Conservation (phyloP, 2,797 vertebrate species). For the Pogonophryne albipinna region DNA sequence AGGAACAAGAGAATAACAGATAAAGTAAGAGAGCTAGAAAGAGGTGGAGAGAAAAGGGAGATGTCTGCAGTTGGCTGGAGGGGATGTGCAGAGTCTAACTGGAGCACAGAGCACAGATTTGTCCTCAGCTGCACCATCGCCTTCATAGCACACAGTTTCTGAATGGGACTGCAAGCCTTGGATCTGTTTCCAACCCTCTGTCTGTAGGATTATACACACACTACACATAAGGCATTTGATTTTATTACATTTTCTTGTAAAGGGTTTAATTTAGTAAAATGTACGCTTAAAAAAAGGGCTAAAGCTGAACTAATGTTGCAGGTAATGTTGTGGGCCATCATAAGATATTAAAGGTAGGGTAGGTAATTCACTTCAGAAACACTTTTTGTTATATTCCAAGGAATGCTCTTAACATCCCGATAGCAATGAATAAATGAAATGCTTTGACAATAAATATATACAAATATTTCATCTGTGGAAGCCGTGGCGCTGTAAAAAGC, state of each 20-base stretch:
- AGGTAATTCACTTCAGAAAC: too few species aligned
- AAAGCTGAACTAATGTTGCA: background rate
- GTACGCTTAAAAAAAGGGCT: background rate
- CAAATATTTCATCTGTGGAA: too few species aligned
- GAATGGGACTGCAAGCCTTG: slow-evolving; percentile 8
- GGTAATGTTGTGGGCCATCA: too few species aligned
- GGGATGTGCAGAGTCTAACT: slow-evolving; percentile 54
- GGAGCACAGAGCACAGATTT: slow-evolving; percentile 46
- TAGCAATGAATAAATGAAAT: too few species aligned
- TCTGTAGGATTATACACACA: background rate
- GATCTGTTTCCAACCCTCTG: background rate
- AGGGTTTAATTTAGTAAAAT: background rate
- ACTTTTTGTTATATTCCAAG: too few species aligned
- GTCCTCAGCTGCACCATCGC: slow-evolving; percentile 54
- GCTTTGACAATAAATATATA: too few species aligned
- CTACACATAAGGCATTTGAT: background rate
- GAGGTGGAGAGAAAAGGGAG: background rate
- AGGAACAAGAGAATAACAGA: background rate
- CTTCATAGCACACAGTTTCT: slow-evolving; percentile 20
- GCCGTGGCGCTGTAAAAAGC: too few species aligned
- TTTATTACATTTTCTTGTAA: slow-evolving; percentile 7
- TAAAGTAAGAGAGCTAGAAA: background rate
- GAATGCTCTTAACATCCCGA: too few species aligned
- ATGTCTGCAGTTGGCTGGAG: slow-evolving; percentile 42
- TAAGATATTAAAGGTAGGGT: too few species aligned